Evolutionary conservation across 2,888 invertebrate species (phyloP), one percentile per base, ranked within the genome.

Genomic region (Cerceris ruficornis): DNA sequence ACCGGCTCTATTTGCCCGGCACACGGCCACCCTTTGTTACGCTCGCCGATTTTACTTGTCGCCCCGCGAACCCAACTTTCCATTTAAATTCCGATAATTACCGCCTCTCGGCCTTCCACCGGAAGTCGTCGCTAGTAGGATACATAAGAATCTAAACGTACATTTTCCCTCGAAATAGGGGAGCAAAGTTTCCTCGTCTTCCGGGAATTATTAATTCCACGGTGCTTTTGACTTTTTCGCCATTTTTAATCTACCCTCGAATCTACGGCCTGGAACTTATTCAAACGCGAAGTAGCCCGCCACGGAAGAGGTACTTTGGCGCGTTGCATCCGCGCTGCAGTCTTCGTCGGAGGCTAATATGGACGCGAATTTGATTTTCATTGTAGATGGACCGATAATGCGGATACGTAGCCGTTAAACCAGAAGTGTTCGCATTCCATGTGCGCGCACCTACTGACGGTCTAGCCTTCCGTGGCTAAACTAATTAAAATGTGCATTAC

Each of bases 401-500:
- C 86, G 66, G 70, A 84, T 79, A 84, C 80, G 85, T 77, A 77
- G 77, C 78, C 77, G 83, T 80, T 84, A 84, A 84, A 80, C 81
- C 81, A 75, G 78, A 84, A 84, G 79, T 80, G 73, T 75, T 77
- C 76, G 75, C 77, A 69, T 81, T 80, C 83, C 75, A 75, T 73
- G 52, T 75, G 65, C 54, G 59, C 50, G 58, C 62, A 77, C 75
- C 69, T 67, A 69, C 65, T 64, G 74, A 74, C 70, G 77, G 77
- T 68, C 80, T 59, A 75, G 67, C 83, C 77, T 81, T 73, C 80
- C 79, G 66, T 77, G 82, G 78, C 76, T 88, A 88, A 88, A 83
- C 85, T 77, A 81, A 88, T 88, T 88, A 87, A 88, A 80, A 84
- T 81, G 85, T 87, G 85, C 86, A 88, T 88, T 88, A 88, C 77